A percentile compares a stretch with the other conserved stretches of the same genome.
Evolutionary conservation across 2,888 invertebrate genomes (phyloP).

Genomic region (Rhaphigaster nebulosa): DNA sequence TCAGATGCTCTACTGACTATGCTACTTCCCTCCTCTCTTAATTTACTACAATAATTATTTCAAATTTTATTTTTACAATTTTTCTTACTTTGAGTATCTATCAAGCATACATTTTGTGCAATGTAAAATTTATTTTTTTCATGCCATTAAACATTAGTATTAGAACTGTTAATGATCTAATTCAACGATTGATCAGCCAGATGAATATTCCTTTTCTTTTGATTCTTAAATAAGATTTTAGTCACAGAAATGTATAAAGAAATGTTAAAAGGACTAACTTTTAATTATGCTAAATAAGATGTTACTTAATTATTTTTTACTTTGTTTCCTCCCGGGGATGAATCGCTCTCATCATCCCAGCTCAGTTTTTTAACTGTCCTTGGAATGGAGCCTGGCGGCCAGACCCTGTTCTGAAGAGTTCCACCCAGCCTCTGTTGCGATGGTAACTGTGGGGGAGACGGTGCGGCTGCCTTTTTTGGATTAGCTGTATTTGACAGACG

Average conservation of each 20-base stretch:
- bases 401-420: slow-evolving; percentile 67
- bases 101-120: no score
- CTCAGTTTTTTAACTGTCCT: slow-evolving; percentile 83
- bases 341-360: slow-evolving; percentile 77
- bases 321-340: slow-evolving; percentile 65
- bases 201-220: neutral
- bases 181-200: no score
- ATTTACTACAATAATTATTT: no score
- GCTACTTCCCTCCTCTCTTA: no score
- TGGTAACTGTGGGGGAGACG: slow-evolving; percentile 67
- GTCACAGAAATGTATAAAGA: neutral
- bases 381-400: slow-evolving; percentile 79
- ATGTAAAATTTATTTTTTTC: no score
- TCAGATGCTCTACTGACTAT: no score
- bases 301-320: slow-evolving; percentile 50
- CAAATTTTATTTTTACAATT: no score
- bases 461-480: slow-evolving; percentile 68
- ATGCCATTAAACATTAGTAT: neutral
- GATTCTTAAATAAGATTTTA: neutral
- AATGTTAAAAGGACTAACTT: neutral
- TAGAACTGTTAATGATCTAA: neutral
- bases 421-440: slow-evolving; percentile 63
- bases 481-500: slow-evolving; percentile 68
- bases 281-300: neutral
- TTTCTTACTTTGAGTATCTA: no score